phyloP scores from a whole-genome alignment of 2,888 invertebrate genomes.

The Gibbula magus region DNA sequence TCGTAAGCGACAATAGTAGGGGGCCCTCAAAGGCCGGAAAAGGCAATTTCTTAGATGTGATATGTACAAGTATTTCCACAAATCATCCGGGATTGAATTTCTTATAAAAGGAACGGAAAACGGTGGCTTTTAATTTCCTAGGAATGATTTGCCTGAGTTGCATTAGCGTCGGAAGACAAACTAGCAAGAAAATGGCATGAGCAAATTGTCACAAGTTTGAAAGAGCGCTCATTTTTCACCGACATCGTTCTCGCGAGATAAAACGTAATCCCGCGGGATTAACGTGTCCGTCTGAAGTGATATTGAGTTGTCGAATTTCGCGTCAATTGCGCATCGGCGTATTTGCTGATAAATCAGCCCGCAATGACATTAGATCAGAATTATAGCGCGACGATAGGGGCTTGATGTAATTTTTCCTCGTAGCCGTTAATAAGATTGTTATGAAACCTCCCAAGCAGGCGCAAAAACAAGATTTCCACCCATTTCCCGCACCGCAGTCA shows the following conservation, averaged over 20 bases:
- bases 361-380: conserved; percentile 19
- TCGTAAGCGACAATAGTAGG: too few species aligned
- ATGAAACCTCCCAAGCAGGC: conserved; percentile 12
- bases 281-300: conserved; percentile 10
- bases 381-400: conserved; percentile 14
- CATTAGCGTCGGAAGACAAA: conserved; percentile 14
- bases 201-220: conserved; percentile 20
- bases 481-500: conserved; percentile 14
- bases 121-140: conserved; percentile 11
- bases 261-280: conserved; percentile 25
- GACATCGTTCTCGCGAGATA: conserved; percentile 23
- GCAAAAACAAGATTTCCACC: conserved; percentile 22
- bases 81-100: conserved; percentile 8
- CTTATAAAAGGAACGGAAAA: conserved; percentile 2
- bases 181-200: conserved; percentile 19
- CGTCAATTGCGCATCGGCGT: conserved; percentile 24
- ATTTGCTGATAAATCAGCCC: conserved; percentile 25
- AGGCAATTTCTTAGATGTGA: too few species aligned
- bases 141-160: conserved; percentile 6
- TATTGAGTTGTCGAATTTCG: conserved; percentile 24
- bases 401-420: conserved; percentile 25
- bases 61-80: neutral
- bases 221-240: conserved; percentile 21
- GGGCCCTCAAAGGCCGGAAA: too few species aligned
- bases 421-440: conserved; percentile 18